phyloP scores from a whole-genome alignment of 2,888 invertebrate species.

The Plebejus anna region DNA sequence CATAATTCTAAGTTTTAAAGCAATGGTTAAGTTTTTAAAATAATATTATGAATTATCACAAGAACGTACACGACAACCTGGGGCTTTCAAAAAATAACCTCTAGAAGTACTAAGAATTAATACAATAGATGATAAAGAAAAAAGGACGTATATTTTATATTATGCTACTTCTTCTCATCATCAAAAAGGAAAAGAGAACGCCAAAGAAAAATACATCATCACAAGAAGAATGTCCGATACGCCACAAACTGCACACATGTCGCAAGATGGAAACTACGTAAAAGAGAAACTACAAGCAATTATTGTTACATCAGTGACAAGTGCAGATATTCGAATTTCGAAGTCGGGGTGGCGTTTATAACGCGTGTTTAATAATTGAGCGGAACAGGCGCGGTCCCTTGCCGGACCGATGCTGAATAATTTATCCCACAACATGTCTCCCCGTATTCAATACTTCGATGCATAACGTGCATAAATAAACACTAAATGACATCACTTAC shows the following conservation, averaged over 20 bases:
- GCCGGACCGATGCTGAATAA: constrained; percentile 66
- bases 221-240: neutral
- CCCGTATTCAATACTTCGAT: constrained; percentile 54
- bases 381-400: constrained; percentile 58
- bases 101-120: no score
- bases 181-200: neutral
- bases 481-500: constrained; percentile 28
- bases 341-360: constrained; percentile 68
- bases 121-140: no score
- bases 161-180: neutral
- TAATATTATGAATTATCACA: neutral
- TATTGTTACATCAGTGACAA: constrained; percentile 54
- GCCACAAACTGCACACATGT: constrained; percentile 1
- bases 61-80: neutral
- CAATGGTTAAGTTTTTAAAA: neutral
- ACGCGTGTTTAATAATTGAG: constrained; percentile 77
- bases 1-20: neutral
- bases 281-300: constrained; percentile 43
- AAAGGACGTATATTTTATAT: no score
- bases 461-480: constrained; percentile 36
- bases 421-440: constrained; percentile 72
- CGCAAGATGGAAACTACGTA: constrained; percentile 13
- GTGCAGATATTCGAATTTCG: constrained; percentile 55
- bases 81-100: no score
- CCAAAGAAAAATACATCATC: neutral